Percentiles rank a stretch among this genome's conserved stretches.
Conservation (phyloP, 2,113 vertebrate species). For the Halcyon malimbica region DNA sequence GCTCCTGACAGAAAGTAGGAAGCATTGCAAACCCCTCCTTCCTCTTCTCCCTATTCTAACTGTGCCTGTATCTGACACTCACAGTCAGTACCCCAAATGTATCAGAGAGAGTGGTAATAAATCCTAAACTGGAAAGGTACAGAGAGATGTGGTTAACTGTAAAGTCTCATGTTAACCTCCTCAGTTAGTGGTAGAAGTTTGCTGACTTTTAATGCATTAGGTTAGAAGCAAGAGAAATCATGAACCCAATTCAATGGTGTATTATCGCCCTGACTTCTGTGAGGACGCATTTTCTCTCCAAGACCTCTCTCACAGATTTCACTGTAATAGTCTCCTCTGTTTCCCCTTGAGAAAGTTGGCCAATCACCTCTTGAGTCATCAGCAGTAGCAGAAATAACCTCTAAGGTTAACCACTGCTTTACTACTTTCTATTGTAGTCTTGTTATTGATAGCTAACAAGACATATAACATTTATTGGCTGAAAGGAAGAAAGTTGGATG, state of each 20-base stretch:
- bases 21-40: background rate
- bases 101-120: background rate
- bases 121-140: background rate
- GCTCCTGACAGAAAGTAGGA: background rate
- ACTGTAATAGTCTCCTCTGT: background rate
- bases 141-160: fast-evolving
- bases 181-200: background rate
- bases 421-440: background rate
- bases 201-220: background rate
- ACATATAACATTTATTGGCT: fast-evolving
- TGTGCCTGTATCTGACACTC: background rate
- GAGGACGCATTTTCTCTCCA: background rate
- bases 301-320: background rate
- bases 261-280: background rate
- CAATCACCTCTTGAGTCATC: background rate
- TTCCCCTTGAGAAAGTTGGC: background rate
- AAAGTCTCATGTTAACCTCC: background rate
- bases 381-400: background rate
- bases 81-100: background rate
- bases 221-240: background rate
- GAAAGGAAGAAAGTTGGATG: background rate
- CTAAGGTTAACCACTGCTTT: background rate
- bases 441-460: background rate
- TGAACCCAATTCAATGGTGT: background rate
- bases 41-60: background rate